phyloP scores from a whole-genome alignment of 2,888 invertebrate species.

The Trichogramma evanescens region DNA sequence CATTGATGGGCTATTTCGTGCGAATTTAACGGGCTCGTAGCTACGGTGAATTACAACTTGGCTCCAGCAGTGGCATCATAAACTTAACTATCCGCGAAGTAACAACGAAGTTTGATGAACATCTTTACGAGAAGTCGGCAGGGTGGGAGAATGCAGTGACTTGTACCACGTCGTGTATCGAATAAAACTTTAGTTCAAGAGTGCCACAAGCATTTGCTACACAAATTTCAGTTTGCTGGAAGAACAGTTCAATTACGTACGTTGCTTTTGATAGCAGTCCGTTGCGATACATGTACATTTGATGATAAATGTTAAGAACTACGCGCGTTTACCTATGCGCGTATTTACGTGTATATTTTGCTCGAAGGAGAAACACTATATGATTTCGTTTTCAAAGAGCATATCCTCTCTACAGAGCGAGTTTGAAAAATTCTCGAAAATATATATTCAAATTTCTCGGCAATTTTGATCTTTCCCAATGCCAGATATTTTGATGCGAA shows the following conservation, averaged over 20 bases:
- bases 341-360: no score
- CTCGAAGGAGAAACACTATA: no score
- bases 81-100: neutral
- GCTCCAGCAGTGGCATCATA: neutral
- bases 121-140: neutral
- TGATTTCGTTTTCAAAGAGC: no score
- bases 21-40: no score
- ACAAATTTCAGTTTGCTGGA: neutral
- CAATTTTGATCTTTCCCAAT: neutral
- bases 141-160: no score
- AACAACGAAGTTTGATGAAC: conserved; percentile 1
- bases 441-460: neutral
- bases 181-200: conserved; percentile 1
- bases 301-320: no score
- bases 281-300: no score
- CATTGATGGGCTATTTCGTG: no score
- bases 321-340: no score
- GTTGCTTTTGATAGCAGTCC: no score
- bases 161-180: neutral
- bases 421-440: neutral
- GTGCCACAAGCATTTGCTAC: neutral
- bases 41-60: no score
- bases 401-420: neutral
- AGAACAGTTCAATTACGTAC: no score
- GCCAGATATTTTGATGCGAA: neutral